Evolutionary conservation across 2,888 invertebrate genomes (phyloP), one percentile per base, ranked within the genome.

Genomic region (Cetonia aurata): DNA sequence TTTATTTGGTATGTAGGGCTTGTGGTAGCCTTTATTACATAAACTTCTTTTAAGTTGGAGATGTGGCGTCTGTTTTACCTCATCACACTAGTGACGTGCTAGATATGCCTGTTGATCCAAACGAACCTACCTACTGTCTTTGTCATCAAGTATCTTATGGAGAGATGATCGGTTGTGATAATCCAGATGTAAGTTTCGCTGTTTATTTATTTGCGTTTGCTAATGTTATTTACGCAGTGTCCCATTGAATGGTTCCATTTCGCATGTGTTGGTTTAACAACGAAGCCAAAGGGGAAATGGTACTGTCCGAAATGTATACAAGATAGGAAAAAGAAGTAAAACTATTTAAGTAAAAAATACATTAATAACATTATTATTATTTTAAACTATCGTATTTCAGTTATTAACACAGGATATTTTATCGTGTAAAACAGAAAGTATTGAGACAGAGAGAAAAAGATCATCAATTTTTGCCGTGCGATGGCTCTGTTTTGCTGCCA

Each of bases 131-230:
- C 0, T 99, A 99, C 83, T 99, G 98, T 83, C 87, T 98, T 46
- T 99, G 99, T 81, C 97, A 98, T 85, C 98, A 99, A 89, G 94
- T 95, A 60, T 96, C 96, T 3, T 97, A 96, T 79, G 97, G 97
- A 69, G 96, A 97, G 87, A 98, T 98, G 97, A 96, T 98, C 81
- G 96, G 95, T 74, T 98, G 97, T 88, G 97, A 98, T 85, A 97
- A 97, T 85, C 92, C 92, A 60, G 94, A 94, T 87, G 93, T 91
- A 85, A 87, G 87, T 85, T 72, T 53, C 13, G n/a, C 19, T n/a
- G 6, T 62, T 37, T 15, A 33, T 46, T 8, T 19, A 31, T 42
- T 9, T 25, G 25, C 12, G 53, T 31, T 50, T 25, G 13, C 13
- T n/a, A 13, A 25, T 31, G 72, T 76, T 80, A 79, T 73, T 76